Evolutionary conservation across 2,888 invertebrate species (phyloP), one percentile per base, ranked within the genome.

Genomic region (Boloria selene): DNA sequence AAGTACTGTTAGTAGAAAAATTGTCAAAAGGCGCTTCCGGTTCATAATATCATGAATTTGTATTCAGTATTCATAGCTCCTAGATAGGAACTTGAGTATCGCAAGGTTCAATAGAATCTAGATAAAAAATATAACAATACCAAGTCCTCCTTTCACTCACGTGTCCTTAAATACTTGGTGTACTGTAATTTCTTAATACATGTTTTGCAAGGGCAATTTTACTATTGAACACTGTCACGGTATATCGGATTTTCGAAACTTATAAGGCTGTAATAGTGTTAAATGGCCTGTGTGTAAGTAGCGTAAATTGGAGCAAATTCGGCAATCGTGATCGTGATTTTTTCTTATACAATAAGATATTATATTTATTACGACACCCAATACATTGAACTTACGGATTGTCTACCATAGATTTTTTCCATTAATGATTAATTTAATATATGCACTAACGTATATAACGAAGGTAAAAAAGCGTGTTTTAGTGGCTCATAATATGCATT

Each of bases 131-230:
- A 49, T 49, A 13, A 58, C 47, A 49, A 47, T 58, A 58, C 42
- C 44, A 18, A 26, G 66, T 68, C 77, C 77, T 80, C 86, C 86
- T 87, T 88, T 87, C 88, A 83, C 82, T 75, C 71, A 71, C 64
- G 70, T 73, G 76, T 77, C 73, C 80, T 77, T 75, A 74, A 73
- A 73, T 44, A 75, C 72, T 59, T 14, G 38, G 73, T 75, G 74
- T 70, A 75, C 70, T 76, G 74, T 77, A 79, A 78, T 80, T 79
- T 77, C 77, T 75, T 78, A 80, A 82, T 74, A 68, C 74, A 74
- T 75, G 71, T 87, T 84, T 81, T 79, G 85, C 80, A 87, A 86
- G 82, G 81, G 78, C 79, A 74, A 76, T 77, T 78, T 74, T 73
- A 76, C 75, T 77, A 78, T 79, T 78, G 77, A 79, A 74, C 73